A percentile compares a stretch with the other conserved stretches of the same genome.
Conservation (phyloP, 1,140 invertebrate genomes). For the Potamilus streckersoni region DNA sequence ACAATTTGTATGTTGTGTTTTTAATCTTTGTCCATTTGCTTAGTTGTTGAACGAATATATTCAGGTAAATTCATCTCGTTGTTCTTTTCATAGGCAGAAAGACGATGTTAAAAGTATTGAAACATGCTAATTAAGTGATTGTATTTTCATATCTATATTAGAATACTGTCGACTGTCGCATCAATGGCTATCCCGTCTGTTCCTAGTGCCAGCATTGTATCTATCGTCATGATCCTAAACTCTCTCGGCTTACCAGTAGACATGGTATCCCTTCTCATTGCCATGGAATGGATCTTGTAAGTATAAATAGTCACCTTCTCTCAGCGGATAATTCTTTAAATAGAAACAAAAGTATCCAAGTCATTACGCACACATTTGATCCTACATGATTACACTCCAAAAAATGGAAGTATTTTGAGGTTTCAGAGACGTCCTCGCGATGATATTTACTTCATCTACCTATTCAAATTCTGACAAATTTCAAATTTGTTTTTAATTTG, state of each 20-base stretch:
- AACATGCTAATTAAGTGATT: neutral
- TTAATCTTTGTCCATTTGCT: neutral
- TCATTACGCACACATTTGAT: too few relatives aligned
- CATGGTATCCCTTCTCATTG: slow-evolving; percentile 52
- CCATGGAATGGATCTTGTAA: slow-evolving; percentile 63
- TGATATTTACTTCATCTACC: too few relatives aligned
- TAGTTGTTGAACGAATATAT: neutral
- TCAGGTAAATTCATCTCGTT: neutral
- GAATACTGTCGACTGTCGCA: slow-evolving; percentile 49
- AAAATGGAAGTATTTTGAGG: too few relatives aligned
- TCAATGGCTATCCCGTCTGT: slow-evolving; percentile 54
- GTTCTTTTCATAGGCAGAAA: neutral
- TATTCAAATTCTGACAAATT: too few relatives aligned
- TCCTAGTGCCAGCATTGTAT: slow-evolving; percentile 60
- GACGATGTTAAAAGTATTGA: neutral
- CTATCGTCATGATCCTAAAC: slow-evolving; percentile 55
- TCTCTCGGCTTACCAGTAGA: slow-evolving; percentile 50
- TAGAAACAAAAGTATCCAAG: too few relatives aligned
- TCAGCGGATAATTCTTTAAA: too few relatives aligned
- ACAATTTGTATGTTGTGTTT: neutral
- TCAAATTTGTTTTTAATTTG: too few relatives aligned
- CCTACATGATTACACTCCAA: too few relatives aligned
- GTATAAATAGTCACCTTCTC: slow-evolving; percentile 14
- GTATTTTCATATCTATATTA: slow-evolving; percentile 24
- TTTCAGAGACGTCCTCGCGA: too few relatives aligned